Percentiles rank a stretch among this genome's conserved stretches.
These are phyloP conservation scores for Trematomus loennbergii DNA, from an alignment of 2,113 vertebrate genomes.

Conservation along the genomic window DNA sequence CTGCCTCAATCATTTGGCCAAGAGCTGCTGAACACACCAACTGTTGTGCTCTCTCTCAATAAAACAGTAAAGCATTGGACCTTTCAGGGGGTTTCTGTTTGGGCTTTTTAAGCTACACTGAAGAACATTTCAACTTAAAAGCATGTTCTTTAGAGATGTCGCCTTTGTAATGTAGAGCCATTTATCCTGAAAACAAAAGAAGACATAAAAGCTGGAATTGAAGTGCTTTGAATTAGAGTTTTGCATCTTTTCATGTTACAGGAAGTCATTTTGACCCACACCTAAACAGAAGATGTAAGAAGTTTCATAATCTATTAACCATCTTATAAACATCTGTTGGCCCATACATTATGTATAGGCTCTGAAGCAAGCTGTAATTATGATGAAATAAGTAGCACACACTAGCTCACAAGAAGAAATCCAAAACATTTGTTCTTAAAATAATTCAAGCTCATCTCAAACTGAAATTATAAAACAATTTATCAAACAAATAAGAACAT, in stretches of 20 bases:
- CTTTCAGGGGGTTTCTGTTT: constrained; percentile 43
- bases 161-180: constrained; percentile 30
- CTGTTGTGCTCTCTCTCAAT: constrained; percentile 61
- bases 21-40: constrained; percentile 71
- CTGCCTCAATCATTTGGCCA: constrained; percentile 75
- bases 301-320: constrained; percentile 22
- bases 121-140: constrained; percentile 45
- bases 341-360: constrained; percentile 27
- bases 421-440: constrained; percentile 14
- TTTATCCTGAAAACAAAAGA: constrained; percentile 30
- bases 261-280: constrained; percentile 12
- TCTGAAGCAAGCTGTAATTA: constrained; percentile 23
- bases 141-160: constrained; percentile 20
- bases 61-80: constrained; percentile 57
- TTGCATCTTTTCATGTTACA: constrained; percentile 24
- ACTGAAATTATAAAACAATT: neutral
- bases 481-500: neutral
- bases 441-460: neutral
- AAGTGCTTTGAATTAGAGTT: constrained; percentile 34
- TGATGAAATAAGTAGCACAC: constrained; percentile 17
- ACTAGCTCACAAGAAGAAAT: neutral
- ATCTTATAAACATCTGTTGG: constrained; percentile 39
- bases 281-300: constrained; percentile 13
- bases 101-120: constrained; percentile 20
- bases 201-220: constrained; percentile 32